These are phyloP conservation scores for Resseliella maxima DNA, from an alignment of 2,888 invertebrate species.

Conservation along the genomic window DNA sequence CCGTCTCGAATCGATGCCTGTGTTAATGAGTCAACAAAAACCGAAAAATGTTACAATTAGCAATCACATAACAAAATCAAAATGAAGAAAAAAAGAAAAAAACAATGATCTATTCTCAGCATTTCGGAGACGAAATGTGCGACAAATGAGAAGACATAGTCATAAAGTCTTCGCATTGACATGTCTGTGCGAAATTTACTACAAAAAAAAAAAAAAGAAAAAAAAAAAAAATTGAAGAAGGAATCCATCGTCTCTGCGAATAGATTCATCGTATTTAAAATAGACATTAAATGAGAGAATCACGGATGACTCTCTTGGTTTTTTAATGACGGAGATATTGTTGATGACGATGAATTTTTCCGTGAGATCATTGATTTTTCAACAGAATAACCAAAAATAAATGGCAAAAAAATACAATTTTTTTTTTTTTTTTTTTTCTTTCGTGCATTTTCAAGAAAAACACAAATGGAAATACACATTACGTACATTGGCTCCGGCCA, in stretches of 20 bases:
- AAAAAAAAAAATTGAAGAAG: too few species aligned
- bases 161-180: too few species aligned
- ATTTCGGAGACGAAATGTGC: not conserved
- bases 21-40: constrained; percentile 53
- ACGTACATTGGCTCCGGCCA: constrained; percentile 78
- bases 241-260: too few species aligned
- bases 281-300: not conserved
- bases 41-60: constrained; percentile 40
- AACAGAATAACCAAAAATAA: not conserved
- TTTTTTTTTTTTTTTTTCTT: too few species aligned
- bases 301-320: not conserved
- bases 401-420: too few species aligned
- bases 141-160: too few species aligned
- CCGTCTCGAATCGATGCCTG: constrained; percentile 75
- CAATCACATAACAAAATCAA: too few species aligned
- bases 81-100: too few species aligned
- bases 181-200: too few species aligned
- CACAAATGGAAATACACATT: not conserved
- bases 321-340: constrained; percentile 13
- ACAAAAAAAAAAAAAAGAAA: too few species aligned
- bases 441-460: too few species aligned
- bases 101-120: not conserved
- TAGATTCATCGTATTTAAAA: not conserved
- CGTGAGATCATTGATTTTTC: not conserved
- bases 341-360: not conserved